Evolutionary conservation across 2,888 invertebrate species (phyloP).

Genomic region (Dasysyrphus tricinctus): DNA sequence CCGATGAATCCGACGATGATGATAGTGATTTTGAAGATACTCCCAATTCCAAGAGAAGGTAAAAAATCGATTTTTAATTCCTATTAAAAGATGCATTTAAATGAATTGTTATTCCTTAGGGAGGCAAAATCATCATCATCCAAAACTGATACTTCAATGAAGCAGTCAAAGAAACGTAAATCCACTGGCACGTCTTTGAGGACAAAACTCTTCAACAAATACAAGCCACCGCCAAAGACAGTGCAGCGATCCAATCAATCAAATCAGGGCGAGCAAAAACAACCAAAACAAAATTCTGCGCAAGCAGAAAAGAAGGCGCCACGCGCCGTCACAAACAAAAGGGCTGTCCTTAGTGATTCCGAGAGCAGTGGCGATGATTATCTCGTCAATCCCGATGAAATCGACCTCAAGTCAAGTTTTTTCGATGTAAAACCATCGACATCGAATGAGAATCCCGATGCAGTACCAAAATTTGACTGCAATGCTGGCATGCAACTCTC

Average conservation of each 20-base stretch:
- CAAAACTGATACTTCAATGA: conserved; percentile 30
- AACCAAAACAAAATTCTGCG: conserved; percentile 57
- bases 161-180: conserved; percentile 67
- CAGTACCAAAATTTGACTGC: conserved; percentile 81
- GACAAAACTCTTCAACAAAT: conserved; percentile 80
- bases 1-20: conserved; percentile 82
- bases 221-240: conserved; percentile 80
- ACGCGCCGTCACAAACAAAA: conserved; percentile 4
- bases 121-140: conserved; percentile 32
- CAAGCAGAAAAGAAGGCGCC: conserved; percentile 21
- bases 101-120: conserved; percentile 2
- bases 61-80: not conserved
- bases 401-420: conserved; percentile 85
- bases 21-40: conserved; percentile 81
- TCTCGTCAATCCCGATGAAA: conserved; percentile 84
- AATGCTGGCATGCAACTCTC: conserved; percentile 81
- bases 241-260: conserved; percentile 59
- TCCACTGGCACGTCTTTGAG: conserved; percentile 70
- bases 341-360: conserved; percentile 66
- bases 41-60: conserved; percentile 45
- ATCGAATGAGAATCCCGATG: conserved; percentile 68
- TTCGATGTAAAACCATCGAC: conserved; percentile 81
- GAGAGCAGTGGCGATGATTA: conserved; percentile 85
- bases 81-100: not conserved
- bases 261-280: conserved; percentile 76